Percentiles rank a stretch among this genome's conserved stretches.
Evolutionary conservation across 2,113 vertebrate genomes (phyloP).

Genomic region (Odocoileus virginianus): DNA sequence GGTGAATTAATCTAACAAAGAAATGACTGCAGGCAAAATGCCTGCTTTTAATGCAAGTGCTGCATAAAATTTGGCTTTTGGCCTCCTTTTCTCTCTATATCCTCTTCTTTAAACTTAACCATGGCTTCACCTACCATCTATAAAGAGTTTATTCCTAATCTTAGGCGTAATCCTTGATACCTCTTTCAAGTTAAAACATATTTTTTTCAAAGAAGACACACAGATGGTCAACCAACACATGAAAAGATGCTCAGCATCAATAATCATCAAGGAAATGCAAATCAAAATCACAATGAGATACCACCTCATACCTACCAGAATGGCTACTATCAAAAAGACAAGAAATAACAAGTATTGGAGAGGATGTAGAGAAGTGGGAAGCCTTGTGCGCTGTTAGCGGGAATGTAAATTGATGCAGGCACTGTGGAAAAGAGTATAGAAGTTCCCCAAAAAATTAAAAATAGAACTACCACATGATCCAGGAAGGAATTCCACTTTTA

Average conservation of each 20-base stretch:
- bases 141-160: neutral
- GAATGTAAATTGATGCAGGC: neutral
- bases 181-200: neutral
- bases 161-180: neutral
- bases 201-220: neutral
- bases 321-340: neutral
- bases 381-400: neutral
- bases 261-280: neutral
- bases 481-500: neutral
- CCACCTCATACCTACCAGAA: neutral
- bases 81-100: neutral
- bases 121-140: neutral
- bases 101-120: neutral
- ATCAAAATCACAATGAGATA: neutral
- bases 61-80: neutral
- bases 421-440: neutral
- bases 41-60: neutral
- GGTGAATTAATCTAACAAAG: neutral
- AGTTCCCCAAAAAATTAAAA: neutral
- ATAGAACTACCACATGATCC: neutral
- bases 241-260: neutral
- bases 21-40: neutral
- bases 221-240: neutral
- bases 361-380: neutral
- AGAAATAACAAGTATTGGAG: neutral